phyloP scores from a whole-genome alignment of 2,113 vertebrate genomes.

The Carettochelys insculpta region DNA sequence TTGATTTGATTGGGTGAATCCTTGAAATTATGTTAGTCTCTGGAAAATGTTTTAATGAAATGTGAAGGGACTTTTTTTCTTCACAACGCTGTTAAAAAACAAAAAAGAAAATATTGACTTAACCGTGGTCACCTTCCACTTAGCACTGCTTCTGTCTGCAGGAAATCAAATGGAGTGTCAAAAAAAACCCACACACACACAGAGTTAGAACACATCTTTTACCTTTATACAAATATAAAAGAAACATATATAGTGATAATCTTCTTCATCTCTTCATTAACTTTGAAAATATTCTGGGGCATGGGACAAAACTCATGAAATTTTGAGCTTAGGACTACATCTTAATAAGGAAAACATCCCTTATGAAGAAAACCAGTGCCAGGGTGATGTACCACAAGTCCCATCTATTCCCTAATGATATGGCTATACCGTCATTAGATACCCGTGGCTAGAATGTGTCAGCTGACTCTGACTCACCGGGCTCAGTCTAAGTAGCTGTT shows the following conservation, averaged over 20 bases:
- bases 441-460: neutral
- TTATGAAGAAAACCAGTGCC: neutral
- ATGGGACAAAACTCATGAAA: neutral
- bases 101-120: neutral
- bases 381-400: neutral
- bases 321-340: neutral
- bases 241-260: too few species aligned
- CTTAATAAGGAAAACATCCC: neutral
- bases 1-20: neutral
- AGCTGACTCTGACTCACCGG: neutral
- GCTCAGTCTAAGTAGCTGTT: neutral
- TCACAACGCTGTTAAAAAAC: neutral
- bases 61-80: neutral
- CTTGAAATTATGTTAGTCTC: neutral
- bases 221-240: neutral
- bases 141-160: neutral
- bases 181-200: neutral
- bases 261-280: neutral
- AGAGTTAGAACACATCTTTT: neutral
- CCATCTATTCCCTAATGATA: neutral
- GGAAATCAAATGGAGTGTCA: neutral
- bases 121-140: neutral
- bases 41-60: neutral
- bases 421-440: neutral
- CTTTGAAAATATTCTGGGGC: neutral